Percentiles rank a stretch among this genome's conserved stretches.
Evolutionary conservation across 2,113 vertebrate genomes (phyloP).

Genomic region (Xiphophorus hellerii): DNA sequence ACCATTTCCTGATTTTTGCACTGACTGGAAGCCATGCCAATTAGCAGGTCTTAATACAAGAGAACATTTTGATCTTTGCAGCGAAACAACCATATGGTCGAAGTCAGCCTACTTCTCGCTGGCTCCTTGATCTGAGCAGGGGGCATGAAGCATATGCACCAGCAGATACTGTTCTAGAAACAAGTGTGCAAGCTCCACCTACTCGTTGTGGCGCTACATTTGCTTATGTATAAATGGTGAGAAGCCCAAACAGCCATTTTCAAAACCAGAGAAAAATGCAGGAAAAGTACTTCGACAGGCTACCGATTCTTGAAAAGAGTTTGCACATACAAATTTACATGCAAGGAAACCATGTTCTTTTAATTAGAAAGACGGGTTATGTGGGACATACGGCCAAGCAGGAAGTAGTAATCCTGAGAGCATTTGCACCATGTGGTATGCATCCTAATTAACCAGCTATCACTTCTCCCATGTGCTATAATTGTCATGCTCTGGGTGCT

Average conservation of each 20-base stretch:
- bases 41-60: not conserved
- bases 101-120: not conserved
- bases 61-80: not conserved
- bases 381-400: not conserved
- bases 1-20: not conserved
- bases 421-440: slow-evolving; percentile 2
- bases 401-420: slow-evolving; percentile 44
- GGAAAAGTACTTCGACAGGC: not conserved
- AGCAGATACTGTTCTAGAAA: not conserved
- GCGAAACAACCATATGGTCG: not conserved
- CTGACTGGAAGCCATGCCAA: not conserved
- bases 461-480: slow-evolving; percentile 55
- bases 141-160: not conserved
- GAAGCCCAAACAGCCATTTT: not conserved
- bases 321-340: not conserved
- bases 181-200: not conserved
- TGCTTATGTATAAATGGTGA: not conserved
- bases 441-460: slow-evolving; percentile 4
- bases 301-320: not conserved
- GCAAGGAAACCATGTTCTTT: not conserved
- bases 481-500: slow-evolving; percentile 69
- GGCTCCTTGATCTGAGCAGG: not conserved
- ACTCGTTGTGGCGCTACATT: not conserved
- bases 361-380: not conserved
- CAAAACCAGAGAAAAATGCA: not conserved